phyloP scores from a whole-genome alignment of 2,888 invertebrate genomes.

The Lycophotia porphyrea region DNA sequence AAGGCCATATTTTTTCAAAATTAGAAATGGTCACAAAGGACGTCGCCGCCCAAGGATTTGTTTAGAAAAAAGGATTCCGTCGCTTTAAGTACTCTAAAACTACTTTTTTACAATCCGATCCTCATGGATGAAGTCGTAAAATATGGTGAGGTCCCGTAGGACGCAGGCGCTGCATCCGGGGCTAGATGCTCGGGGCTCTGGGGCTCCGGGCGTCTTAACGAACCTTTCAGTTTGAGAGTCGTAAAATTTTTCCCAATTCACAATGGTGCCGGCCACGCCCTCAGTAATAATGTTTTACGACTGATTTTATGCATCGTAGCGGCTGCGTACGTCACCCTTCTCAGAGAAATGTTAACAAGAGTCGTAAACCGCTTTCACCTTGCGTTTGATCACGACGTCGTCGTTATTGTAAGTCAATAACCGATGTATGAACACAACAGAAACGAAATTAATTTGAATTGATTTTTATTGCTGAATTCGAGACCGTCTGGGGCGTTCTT shows the following conservation, averaged over 20 bases:
- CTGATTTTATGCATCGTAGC: conserved; percentile 75
- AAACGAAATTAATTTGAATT: conserved; percentile 57
- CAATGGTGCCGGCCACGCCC: conserved; percentile 73
- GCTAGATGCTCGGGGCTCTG: conserved; percentile 73
- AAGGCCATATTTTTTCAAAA: conserved; percentile 84
- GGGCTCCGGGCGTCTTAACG: conserved; percentile 77
- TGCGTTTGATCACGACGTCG: conserved; percentile 60
- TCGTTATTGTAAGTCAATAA: conserved; percentile 57
- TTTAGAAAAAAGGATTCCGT: conserved; percentile 80
- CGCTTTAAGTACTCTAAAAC: conserved; percentile 79
- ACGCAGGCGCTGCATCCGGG: conserved; percentile 69
- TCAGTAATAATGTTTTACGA: conserved; percentile 76
- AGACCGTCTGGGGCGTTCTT: conserved; percentile 48
- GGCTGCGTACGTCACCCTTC: conserved; percentile 70
- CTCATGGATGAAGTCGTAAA: conserved; percentile 86
- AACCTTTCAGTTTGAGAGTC: conserved; percentile 79
- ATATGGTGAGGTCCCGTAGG: conserved; percentile 73
- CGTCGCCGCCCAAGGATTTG: conserved; percentile 78
- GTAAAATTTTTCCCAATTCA: conserved; percentile 79
- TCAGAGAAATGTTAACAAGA: conserved; percentile 72
- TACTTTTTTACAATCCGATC: conserved; percentile 78
- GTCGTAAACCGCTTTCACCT: conserved; percentile 68
- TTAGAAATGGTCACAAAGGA: conserved; percentile 83
- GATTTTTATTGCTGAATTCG: conserved; percentile 61
- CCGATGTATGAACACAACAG: conserved; percentile 58